Evolutionary conservation across 2,113 vertebrate species (phyloP).

Genomic region (Elgaria multicarinata): DNA sequence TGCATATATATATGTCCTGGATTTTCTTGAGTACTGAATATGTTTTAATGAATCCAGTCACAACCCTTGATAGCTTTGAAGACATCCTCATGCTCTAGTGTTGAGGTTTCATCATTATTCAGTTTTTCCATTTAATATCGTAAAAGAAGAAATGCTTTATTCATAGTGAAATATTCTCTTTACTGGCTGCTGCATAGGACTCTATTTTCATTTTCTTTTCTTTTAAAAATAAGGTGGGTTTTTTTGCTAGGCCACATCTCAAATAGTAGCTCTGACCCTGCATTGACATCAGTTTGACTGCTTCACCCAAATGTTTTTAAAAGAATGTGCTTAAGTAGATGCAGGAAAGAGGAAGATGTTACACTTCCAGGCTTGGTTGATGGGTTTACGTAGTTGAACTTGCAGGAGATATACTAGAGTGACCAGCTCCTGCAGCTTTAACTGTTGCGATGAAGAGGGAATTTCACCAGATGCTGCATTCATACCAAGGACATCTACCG

Average conservation of each 20-base stretch:
- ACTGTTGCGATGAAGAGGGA: no score
- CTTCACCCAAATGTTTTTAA: background rate
- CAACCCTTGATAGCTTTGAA: slow-evolving; percentile 40
- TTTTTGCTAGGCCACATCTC: background rate
- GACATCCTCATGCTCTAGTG: slow-evolving; percentile 31
- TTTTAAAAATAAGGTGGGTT: background rate
- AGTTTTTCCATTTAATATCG: background rate
- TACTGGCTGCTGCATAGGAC: background rate
- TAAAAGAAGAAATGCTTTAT: background rate
- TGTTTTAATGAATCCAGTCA: slow-evolving; percentile 50
- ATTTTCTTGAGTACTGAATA: slow-evolving; percentile 50
- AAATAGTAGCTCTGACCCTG: background rate
- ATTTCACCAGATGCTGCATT: no score
- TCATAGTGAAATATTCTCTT: slow-evolving; percentile 10
- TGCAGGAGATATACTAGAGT: no score
- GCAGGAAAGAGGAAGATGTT: background rate
- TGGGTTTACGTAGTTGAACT: background rate
- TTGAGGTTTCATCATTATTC: slow-evolving; percentile 15
- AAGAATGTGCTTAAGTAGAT: background rate
- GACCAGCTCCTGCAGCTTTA: no score
- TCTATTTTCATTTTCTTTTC: background rate
- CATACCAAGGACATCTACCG: no score
- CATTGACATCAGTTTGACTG: background rate
- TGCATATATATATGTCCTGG: slow-evolving; percentile 59
- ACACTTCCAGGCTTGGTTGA: background rate